phyloP scores from a whole-genome alignment of 2,113 vertebrate genomes.

The Sorex araneus region DNA sequence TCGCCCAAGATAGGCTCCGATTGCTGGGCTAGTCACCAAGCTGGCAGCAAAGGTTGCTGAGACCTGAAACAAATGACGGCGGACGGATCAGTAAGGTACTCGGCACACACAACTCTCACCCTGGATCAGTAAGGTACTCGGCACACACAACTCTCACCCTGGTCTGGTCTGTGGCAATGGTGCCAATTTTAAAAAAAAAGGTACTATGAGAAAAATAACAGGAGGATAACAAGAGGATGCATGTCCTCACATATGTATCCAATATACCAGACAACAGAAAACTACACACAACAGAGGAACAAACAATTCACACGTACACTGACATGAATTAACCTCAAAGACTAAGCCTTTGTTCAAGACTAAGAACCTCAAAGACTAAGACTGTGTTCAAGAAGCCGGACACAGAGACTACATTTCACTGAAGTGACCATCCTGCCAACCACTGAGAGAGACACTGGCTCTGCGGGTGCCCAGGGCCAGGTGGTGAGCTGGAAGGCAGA shows the following conservation, averaged over 20 bases:
- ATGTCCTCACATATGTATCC: too few species aligned
- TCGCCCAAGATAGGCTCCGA: slow-evolving; percentile 93
- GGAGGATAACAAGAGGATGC: too few species aligned
- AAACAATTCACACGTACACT: not conserved
- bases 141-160: too few species aligned
- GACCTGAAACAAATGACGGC: slow-evolving; percentile 86
- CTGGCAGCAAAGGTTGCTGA: slow-evolving; percentile 95
- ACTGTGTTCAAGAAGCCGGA: not conserved
- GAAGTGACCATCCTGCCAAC: too few species aligned
- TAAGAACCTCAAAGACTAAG: too few species aligned
- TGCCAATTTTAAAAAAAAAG: too few species aligned
- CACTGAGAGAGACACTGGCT: not conserved
- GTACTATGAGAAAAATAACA: too few species aligned
- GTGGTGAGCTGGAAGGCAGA: not conserved
- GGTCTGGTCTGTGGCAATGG: too few species aligned
- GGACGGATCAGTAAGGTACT: not conserved
- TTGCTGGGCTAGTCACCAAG: slow-evolving; percentile 94
- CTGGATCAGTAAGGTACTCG: not conserved
- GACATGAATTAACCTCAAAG: not conserved
- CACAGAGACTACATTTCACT: not conserved
- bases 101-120: too few species aligned
- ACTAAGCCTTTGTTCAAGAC: not conserved
- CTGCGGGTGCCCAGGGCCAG: not conserved
- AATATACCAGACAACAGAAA: not conserved
- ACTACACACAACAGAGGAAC: not conserved